Percentiles rank a stretch among this genome's conserved stretches.
These are phyloP conservation scores for Lycopodina hypogea DNA, from an alignment of 37 sponge, comb jelly and placozoan species.

Conservation along the genomic window DNA sequence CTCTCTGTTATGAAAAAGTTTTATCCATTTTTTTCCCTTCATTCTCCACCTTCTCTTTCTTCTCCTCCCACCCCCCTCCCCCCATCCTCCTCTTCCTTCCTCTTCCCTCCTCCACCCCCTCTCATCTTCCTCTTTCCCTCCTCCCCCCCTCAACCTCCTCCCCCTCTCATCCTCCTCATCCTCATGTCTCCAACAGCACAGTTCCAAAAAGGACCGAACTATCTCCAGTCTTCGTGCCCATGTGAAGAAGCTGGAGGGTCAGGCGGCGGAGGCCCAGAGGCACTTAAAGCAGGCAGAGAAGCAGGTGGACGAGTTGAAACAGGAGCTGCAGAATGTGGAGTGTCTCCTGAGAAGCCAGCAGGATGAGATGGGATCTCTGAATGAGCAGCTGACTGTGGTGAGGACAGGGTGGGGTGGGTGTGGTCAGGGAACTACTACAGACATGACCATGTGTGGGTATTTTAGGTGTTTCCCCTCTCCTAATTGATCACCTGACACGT, in stretches of 20 bases:
- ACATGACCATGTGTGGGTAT: neutral
- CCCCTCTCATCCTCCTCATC: too few species aligned
- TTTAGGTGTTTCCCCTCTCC: too few species aligned
- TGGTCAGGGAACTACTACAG: neutral
- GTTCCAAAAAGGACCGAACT: conserved; percentile 9
- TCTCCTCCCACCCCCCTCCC: too few species aligned
- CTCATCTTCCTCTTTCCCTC: too few species aligned
- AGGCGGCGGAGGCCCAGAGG: neutral
- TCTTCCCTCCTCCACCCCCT: too few species aligned
- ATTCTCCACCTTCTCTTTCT: too few species aligned
- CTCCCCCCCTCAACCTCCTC: too few species aligned
- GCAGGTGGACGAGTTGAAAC: conserved; percentile 29
- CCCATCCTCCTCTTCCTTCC: too few species aligned
- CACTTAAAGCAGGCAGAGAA: neutral
- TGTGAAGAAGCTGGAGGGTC: conserved; percentile 4
- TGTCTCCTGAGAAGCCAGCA: neutral
- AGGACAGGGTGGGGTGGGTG: conserved; percentile 13
- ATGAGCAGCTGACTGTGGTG: conserved; percentile 54
- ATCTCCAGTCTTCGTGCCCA: neutral
- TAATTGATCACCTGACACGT: too few species aligned
- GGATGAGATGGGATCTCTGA: conserved; percentile 35
- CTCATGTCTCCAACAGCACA: neutral
- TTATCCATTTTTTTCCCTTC: too few species aligned
- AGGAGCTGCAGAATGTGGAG: conserved; percentile 39
- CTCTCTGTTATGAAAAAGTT: neutral